These are phyloP conservation scores for Sesamia inferens DNA, from an alignment of 2,888 invertebrate genomes.

Conservation along the genomic window DNA sequence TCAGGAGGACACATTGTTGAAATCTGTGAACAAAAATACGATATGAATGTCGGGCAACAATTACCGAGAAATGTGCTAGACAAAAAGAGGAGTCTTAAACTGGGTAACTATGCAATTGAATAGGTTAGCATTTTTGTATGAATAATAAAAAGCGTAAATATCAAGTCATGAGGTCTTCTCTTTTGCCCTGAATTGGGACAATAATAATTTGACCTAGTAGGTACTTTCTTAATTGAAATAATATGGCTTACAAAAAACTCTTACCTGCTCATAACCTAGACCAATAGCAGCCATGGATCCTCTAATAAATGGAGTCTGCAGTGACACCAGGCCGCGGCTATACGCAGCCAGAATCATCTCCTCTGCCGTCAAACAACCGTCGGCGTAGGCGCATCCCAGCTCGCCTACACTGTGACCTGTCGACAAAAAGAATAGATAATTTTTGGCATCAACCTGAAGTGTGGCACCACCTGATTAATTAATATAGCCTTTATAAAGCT, in stretches of 20 bases:
- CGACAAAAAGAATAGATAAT: background rate
- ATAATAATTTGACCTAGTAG: background rate
- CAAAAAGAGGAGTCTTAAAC: background rate
- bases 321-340: slow-evolving; percentile 93
- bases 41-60: background rate
- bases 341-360: slow-evolving; percentile 96
- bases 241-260: background rate
- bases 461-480: background rate
- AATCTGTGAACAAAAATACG: slow-evolving; percentile 65
- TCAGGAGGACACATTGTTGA: slow-evolving; percentile 87
- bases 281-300: slow-evolving; percentile 98
- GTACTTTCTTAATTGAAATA: background rate
- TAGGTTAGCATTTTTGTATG: background rate
- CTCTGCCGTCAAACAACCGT: slow-evolving; percentile 96
- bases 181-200: background rate
- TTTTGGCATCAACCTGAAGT: background rate
- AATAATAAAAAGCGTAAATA: background rate
- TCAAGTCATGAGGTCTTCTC: background rate
- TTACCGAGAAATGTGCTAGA: background rate
- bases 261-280: slow-evolving; percentile 88
- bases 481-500: background rate
- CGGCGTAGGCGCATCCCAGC: slow-evolving; percentile 98
- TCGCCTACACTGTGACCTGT: slow-evolving; percentile 98
- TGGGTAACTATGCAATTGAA: background rate
- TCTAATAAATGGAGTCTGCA: slow-evolving; percentile 91